Evolutionary conservation across 2,888 invertebrate species (phyloP).

Genomic region (Pteria penguin): DNA sequence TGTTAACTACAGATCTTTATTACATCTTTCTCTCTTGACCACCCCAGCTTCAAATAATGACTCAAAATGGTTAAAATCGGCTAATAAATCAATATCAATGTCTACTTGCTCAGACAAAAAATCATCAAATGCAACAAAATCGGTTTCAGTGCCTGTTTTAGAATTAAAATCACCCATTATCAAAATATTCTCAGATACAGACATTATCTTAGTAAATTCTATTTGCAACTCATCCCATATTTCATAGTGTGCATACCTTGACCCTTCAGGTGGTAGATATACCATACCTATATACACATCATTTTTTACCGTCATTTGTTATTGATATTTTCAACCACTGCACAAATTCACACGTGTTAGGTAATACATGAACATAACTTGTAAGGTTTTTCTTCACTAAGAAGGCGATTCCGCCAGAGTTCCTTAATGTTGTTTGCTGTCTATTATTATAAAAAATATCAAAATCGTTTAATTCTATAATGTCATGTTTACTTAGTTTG

Average conservation of each 20-base stretch:
- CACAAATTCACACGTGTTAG: neutral
- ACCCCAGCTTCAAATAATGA: neutral
- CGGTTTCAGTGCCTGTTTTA: neutral
- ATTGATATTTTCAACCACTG: neutral
- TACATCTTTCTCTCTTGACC: neutral
- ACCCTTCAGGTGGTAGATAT: slow-evolving; percentile 6
- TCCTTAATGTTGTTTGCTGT: neutral
- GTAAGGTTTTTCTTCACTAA: neutral
- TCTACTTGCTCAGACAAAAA: slow-evolving; percentile 4
- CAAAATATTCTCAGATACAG: slow-evolving; percentile 3
- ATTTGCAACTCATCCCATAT: slow-evolving; percentile 5
- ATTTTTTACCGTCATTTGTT: neutral
- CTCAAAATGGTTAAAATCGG: neutral
- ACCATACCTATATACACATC: neutral
- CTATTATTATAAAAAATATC: slow-evolving; percentile 13
- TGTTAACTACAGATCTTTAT: neutral
- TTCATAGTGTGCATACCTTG: neutral
- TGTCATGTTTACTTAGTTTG: neutral
- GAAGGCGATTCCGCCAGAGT: slow-evolving; percentile 8
- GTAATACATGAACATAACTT: neutral
- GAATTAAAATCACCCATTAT: slow-evolving; percentile 6
- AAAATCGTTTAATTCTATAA: neutral
- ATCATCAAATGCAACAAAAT: neutral
- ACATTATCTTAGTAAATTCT: neutral
- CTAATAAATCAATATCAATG: neutral